Evolutionary conservation across 1,140 invertebrate genomes (phyloP), one percentile per base, ranked within the genome.

Genomic region (Drosophila subpulchrella): DNA sequence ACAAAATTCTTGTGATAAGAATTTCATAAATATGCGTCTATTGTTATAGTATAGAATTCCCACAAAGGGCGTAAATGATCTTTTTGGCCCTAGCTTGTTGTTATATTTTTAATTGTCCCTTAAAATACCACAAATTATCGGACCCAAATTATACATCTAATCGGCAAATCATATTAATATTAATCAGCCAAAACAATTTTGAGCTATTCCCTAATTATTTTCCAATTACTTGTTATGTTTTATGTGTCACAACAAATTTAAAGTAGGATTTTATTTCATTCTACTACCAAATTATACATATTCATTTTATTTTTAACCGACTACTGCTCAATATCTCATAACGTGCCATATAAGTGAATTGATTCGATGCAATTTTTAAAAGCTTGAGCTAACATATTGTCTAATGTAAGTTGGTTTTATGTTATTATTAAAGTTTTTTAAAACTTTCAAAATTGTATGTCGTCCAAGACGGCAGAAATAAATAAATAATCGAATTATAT

Each of bases 1-100:
- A 88, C 62, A 71, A 86, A 86, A 86, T 86, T 88, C 57, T 88
- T 86, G 83, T 86, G 83, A 86, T 86, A 83, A 70, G 79, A 78
- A 76, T 76, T 76, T 66, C 54, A 60, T 67, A 67, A 76, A 76
- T 51, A 51, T 59, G 55, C 63, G 44, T 68, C 51, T 67, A 79
- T 88, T 86, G 79, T 84, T 85, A 77, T 65, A 70, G 55, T 62
- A 53, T 84, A 80, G 63, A 74, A 62, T 41, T 63, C 50, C 67
- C 78, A 42, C 11, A 13, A 60, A 24, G 57, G 44, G 36, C 24
- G 34, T 32, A 34, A 55, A 44, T 47, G 13, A 32, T 66, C n/a
- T 34, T 56, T 68, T 42, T 20, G 42, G 50, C 41, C 67, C 67
- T 15, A 8, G 27, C 42, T 56, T 70, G 67, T 70, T 70, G 36